A percentile compares a stretch with the other conserved stretches of the same genome.
These are phyloP conservation scores for Calliopum simillimum DNA, from an alignment of 2,888 invertebrate genomes.

Conservation along the genomic window DNA sequence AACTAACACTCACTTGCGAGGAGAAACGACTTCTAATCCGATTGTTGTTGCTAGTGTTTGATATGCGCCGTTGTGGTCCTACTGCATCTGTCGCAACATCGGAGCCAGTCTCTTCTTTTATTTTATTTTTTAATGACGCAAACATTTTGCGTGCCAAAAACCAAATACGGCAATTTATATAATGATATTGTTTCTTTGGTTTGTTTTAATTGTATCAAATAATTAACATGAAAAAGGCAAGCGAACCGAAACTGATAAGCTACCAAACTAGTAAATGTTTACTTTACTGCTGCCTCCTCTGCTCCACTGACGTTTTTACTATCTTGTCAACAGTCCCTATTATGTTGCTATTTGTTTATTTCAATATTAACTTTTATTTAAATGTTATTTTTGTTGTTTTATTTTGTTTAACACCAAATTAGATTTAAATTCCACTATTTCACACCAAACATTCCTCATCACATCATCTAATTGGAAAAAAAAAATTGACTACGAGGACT, in stretches of 20 bases:
- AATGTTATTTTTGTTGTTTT: neutral
- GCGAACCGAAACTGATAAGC: slow-evolving; percentile 1
- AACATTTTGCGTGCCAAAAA: slow-evolving; percentile 74
- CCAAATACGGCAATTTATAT: neutral
- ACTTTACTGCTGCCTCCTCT: slow-evolving; percentile 13
- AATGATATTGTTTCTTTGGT: slow-evolving; percentile 9
- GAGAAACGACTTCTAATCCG: slow-evolving; percentile 63
- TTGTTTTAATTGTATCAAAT: neutral
- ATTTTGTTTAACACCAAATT: neutral
- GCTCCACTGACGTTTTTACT: slow-evolving; percentile 28
- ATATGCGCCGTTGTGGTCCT: slow-evolving; percentile 46
- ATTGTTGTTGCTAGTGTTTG: slow-evolving; percentile 56
- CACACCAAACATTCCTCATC: no score
- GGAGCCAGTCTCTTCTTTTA: slow-evolving; percentile 88
- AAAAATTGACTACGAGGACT: slow-evolving; percentile 3
- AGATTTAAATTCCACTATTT: neutral
- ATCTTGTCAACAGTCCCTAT: slow-evolving; percentile 8
- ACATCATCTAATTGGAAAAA: slow-evolving; percentile 3
- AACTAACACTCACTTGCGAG: slow-evolving; percentile 62
- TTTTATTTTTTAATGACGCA: slow-evolving; percentile 88
- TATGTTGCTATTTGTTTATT: slow-evolving; percentile 6
- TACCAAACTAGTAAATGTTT: neutral
- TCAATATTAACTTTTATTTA: no score
- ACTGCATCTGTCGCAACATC: slow-evolving; percentile 70
- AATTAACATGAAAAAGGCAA: neutral